These are phyloP conservation scores for Yasuhikotakia modesta DNA, from an alignment of 2,797 vertebrate species.

Conservation along the genomic window DNA sequence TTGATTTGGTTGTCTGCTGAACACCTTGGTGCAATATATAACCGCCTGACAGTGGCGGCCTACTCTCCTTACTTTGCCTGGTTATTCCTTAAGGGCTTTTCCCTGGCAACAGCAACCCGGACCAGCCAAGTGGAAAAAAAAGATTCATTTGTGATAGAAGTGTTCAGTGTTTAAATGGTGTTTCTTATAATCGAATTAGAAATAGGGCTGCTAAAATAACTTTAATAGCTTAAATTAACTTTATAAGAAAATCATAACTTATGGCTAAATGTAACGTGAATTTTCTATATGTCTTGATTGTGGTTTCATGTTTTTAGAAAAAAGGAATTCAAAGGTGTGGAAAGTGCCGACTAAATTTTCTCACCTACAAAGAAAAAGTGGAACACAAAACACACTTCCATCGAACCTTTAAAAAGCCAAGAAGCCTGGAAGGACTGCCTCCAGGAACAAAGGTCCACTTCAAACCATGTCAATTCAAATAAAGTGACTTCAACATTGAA, in stretches of 20 bases:
- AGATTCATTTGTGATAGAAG: constrained; percentile 25
- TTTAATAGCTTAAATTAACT: no score
- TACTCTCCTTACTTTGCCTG: constrained; percentile 54
- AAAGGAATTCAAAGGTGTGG: constrained; percentile 95
- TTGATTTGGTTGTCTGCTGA: constrained; percentile 69
- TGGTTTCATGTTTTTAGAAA: constrained; percentile 76
- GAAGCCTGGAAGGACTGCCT: constrained; percentile 91
- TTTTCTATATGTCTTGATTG: neutral
- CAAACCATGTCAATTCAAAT: neutral
- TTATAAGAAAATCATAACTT: neutral
- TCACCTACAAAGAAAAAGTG: constrained; percentile 93
- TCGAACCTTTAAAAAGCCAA: constrained; percentile 92
- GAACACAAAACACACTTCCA: constrained; percentile 94
- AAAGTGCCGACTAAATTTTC: constrained; percentile 94
- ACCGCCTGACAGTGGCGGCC: constrained; percentile 63
- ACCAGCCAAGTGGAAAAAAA: neutral
- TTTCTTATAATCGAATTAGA: constrained; percentile 13
- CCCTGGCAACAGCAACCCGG: constrained; percentile 49
- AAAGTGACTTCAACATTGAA: neutral
- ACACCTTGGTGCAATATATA: constrained; percentile 68
- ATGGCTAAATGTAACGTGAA: neutral
- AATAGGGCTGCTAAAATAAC: neutral
- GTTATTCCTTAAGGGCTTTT: constrained; percentile 52
- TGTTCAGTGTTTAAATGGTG: neutral
- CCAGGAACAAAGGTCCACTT: constrained; percentile 92